Evolutionary conservation across 1,140 invertebrate species (phyloP).

Genomic region (Eubasilissa regina): DNA sequence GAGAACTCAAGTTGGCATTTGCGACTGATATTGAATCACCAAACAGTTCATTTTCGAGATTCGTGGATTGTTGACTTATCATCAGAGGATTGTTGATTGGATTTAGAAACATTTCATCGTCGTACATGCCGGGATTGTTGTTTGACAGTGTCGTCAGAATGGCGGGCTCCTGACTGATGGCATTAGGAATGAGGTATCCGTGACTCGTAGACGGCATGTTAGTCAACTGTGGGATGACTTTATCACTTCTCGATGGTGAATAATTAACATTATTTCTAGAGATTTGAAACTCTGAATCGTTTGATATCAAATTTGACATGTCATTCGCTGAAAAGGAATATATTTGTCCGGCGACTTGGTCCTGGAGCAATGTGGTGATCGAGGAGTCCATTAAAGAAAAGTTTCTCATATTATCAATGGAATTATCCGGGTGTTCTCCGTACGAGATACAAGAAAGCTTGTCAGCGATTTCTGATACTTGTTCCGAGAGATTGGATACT

Average conservation of each 20-base stretch:
- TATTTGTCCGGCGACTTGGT: constrained; percentile 61
- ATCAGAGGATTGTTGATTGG: constrained; percentile 51
- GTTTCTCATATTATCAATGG: constrained; percentile 56
- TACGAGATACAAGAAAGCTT: constrained; percentile 66
- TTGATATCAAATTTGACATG: constrained; percentile 65
- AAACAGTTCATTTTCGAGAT: constrained; percentile 67
- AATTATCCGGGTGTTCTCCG: constrained; percentile 36
- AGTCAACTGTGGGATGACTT: constrained; percentile 65
- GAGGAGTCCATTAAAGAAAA: constrained; percentile 50
- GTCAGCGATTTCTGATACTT: constrained; percentile 70
- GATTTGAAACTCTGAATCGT: constrained; percentile 57
- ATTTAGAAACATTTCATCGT: constrained; percentile 61
- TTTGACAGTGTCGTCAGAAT: constrained; percentile 68
- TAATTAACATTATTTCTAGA: constrained; percentile 56
- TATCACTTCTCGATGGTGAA: constrained; percentile 59
- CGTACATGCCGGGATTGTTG: constrained; percentile 68
- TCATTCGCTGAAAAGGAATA: constrained; percentile 70
- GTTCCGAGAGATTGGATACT: constrained; percentile 69
- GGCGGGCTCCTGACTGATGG: constrained; percentile 70
- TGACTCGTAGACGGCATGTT: constrained; percentile 72
- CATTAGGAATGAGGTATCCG: constrained; percentile 74
- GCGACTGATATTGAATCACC: constrained; percentile 75
- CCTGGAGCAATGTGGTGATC: constrained; percentile 53
- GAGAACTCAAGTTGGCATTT: constrained; percentile 78
- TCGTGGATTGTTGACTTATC: constrained; percentile 58